Base-by-base conservation (phyloP, 2,797 vertebrate species). In the Sandelia bainsii region DNA sequence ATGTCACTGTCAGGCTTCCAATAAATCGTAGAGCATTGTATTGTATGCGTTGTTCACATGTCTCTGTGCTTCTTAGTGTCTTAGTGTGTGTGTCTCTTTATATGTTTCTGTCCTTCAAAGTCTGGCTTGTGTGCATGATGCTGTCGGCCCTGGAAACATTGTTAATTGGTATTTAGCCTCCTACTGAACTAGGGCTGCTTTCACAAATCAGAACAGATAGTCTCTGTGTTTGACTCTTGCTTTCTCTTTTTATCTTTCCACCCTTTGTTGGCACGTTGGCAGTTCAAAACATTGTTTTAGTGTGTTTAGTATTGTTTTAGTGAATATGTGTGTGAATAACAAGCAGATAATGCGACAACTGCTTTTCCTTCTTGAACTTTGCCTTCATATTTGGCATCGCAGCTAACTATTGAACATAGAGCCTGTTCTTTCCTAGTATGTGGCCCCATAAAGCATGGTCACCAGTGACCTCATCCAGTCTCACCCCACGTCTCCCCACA, bases 101-200 rank as follows among this genome's bases (percentile, higher is more conserved):
- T 51, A 2, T 17, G 29, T 72, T 29, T 57, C 22, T 27, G 14
- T 57, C 32, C 10, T 52, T 51, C 49, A 56, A 62, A 67, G 61
- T 69, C 20, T 48, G 42, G 34, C 69, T 65, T 69, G 68, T 68
- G 62, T 69, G 22, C 29, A 59, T 53, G 54, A 81, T 71, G 57
- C 76, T 27, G 53, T 79, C 25, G 27, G 57, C 53, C 77, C 69
- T 79, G 80, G 81, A 89, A 91, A 84, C 75, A 65, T 72, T 79
- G 17, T 37, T 89, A 87, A 93, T 85, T 90, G 88, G 49, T 75
- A 58, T 74, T 93, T 93, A 86, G 86, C 91, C 92, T 85, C 66
- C 73, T 57, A 16, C 74, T 91, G 90, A 93, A 91, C 91, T 79
- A 74, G 8, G 3, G 54, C 65, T 77, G 74, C 53, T 44, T 50